Evolutionary conservation across 2,797 vertebrate genomes (phyloP).

Genomic region (Coracias cyanogaster): DNA sequence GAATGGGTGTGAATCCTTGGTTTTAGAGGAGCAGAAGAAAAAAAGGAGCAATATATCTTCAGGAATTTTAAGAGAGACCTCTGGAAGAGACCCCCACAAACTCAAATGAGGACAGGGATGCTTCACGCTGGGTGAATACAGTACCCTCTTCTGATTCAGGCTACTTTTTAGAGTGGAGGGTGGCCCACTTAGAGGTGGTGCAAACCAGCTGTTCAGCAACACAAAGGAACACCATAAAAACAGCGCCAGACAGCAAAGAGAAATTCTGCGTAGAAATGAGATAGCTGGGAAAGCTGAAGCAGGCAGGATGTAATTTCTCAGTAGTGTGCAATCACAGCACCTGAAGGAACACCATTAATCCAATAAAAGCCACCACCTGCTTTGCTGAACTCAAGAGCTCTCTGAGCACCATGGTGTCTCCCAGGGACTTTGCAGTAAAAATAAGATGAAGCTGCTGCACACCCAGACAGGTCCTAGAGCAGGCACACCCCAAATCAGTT

Average conservation of each 20-base stretch:
- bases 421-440: not conserved
- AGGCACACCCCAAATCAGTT: not conserved
- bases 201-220: not conserved
- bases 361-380: not conserved
- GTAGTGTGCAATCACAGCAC: not conserved
- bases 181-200: not conserved
- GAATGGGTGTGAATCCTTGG: conserved; percentile 52
- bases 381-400: not conserved
- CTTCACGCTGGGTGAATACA: not conserved
- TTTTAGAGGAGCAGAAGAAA: not conserved
- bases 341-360: not conserved
- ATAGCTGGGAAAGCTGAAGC: not conserved
- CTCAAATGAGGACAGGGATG: not conserved
- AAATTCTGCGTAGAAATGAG: not conserved
- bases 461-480: not conserved
- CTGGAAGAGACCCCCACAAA: not conserved
- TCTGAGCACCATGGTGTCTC: accelerated
- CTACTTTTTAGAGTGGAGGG: not conserved
- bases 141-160: not conserved
- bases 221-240: not conserved
- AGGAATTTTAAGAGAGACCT: not conserved
- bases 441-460: not conserved
- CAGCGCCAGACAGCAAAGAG: not conserved
- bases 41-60: not conserved
- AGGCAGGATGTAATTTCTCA: not conserved